Evolutionary conservation across 2,888 invertebrate genomes (phyloP), one percentile per base, ranked within the genome.

Genomic region (Pandemis heparana): DNA sequence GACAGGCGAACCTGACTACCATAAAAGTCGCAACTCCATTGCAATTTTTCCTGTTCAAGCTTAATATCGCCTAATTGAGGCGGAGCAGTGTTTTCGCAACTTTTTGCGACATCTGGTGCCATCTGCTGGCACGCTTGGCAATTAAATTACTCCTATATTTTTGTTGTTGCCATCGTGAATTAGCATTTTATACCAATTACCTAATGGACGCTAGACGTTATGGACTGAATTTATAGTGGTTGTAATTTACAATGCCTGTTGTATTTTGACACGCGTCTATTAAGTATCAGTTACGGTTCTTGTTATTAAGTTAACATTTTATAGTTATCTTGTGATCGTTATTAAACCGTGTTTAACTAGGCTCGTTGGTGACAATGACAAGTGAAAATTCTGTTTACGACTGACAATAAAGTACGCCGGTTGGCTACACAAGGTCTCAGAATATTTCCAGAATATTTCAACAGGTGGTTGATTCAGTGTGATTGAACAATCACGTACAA

Each of bases 141-240:
- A 69, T 69, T 74, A 70, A 70, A 73, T 64, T 43, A 65, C 64
- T 64, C 63, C 43, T 16, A 70, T 61, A 65, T 74, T 74, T 74
- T 74, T 65, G 74, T 61, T 63, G 69, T 67, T 66, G 39, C 53
- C 38, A n/a, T 18, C 41, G 41, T 41, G 14, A 60, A 74, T 74
- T 74, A 74, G 53, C 64, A 70, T 70, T 74, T 70, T 65, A 62
- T 74, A 38, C 65, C 69, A 74, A 74, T 70, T 53, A 43, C 43
- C 69, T 74, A 74, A 74, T 74, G 74, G 65, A 60, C 46, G 38
- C 43, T 69, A 23, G 16, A 12, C 10, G 59, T 41, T 60, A 68
- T n/a, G 56, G 12, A 46, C 53, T 43, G 53, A 64, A 51, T 74
- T 74, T 61, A 70, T 60, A 18, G 53, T 39, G 59, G 16, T 16